phyloP scores from a whole-genome alignment of 2,888 invertebrate genomes.

The Oeneis ivallda region DNA sequence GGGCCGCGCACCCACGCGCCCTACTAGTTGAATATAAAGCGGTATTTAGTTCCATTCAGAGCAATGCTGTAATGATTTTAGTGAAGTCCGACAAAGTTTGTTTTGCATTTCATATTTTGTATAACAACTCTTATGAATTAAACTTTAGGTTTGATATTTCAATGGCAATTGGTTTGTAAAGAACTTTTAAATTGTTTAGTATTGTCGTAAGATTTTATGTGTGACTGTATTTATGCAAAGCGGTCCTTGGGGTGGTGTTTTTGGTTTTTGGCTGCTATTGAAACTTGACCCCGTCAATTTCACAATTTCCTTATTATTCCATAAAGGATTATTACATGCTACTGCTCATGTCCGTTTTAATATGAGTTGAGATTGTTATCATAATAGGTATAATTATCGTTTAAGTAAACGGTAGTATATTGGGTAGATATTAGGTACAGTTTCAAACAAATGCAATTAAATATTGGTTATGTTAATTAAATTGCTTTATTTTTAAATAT shows the following conservation, averaged over 20 bases:
- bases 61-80: constrained; percentile 48
- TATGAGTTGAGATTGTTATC: constrained; percentile 39
- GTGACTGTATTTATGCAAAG: constrained; percentile 74
- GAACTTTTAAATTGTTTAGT: constrained; percentile 46
- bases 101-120: constrained; percentile 14
- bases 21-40: constrained; percentile 21
- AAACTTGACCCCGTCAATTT: constrained; percentile 66
- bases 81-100: constrained; percentile 45
- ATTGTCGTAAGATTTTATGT: constrained; percentile 80
- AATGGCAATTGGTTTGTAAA: neutral
- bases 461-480: neutral
- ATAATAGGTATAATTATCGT: constrained; percentile 19
- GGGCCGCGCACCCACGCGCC: too few species aligned
- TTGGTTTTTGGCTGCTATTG: constrained; percentile 73
- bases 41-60: constrained; percentile 33
- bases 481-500: too few species aligned
- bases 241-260: constrained; percentile 72
- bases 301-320: constrained; percentile 55
- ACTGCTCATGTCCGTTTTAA: constrained; percentile 48
- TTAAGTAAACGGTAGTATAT: constrained; percentile 18
- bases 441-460: constrained; percentile 1
- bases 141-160: constrained; percentile 42
- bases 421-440: neutral
- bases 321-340: constrained; percentile 45
- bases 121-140: constrained; percentile 30